Conservation (phyloP, 2,888 invertebrate species). For the Hedychridium roseum region DNA sequence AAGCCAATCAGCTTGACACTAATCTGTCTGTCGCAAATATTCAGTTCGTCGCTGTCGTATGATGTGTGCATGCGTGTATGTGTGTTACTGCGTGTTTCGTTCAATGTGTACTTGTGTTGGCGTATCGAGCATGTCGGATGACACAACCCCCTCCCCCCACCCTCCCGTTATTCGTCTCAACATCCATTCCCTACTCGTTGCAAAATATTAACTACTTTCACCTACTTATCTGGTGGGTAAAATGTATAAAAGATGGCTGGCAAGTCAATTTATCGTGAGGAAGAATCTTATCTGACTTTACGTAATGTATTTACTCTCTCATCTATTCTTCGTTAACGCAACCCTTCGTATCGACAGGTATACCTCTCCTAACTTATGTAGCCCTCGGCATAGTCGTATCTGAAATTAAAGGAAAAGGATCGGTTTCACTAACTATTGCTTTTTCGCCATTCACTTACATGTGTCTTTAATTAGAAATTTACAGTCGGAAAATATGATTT, state of each 20-base stretch:
- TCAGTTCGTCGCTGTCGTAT: conserved; percentile 43
- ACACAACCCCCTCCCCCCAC: conserved; percentile 35
- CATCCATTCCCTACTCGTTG: conserved; percentile 59
- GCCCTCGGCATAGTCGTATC: conserved; percentile 59
- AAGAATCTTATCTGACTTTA: conserved; percentile 58
- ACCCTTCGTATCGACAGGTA: conserved; percentile 52
- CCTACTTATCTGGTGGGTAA: conserved; percentile 59
- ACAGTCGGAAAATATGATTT: too few relatives aligned
- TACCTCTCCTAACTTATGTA: conserved; percentile 59
- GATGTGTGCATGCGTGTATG: conserved; percentile 24
- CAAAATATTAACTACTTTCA: conserved; percentile 63
- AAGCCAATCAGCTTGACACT: conserved; percentile 61
- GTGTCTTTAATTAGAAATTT: too few relatives aligned
- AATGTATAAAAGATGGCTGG: conserved; percentile 64
- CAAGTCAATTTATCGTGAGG: conserved; percentile 61
- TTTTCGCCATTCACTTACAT: too few relatives aligned
- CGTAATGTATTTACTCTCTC: conserved; percentile 45
- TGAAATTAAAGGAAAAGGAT: conserved; percentile 40
- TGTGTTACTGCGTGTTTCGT: not conserved
- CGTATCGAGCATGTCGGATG: conserved; percentile 29
- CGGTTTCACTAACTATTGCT: too few relatives aligned
- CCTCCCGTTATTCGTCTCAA: conserved; percentile 5
- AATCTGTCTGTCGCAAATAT: conserved; percentile 50
- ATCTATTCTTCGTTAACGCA: conserved; percentile 46
- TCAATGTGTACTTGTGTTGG: conserved; percentile 5